Evolutionary conservation across 2,797 vertebrate species (phyloP).

Genomic region (Merluccius polli): DNA sequence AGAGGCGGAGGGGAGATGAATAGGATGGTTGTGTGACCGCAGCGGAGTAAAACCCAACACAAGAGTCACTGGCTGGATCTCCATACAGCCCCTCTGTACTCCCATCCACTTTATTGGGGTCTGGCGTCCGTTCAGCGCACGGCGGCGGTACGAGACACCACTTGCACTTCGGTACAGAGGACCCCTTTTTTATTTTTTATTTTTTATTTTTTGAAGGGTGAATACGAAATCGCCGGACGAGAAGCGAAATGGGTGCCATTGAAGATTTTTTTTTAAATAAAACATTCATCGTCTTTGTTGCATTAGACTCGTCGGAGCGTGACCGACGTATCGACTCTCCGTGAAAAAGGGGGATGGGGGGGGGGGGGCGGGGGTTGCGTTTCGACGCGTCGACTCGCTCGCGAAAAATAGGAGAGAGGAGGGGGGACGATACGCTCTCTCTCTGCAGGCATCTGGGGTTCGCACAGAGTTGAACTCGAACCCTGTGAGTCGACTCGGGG

Average conservation of each 20-base stretch:
- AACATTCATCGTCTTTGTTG: neutral
- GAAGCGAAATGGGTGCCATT: neutral
- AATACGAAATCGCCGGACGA: neutral
- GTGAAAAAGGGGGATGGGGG: too few relatives aligned
- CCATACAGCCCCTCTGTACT: conserved; percentile 11
- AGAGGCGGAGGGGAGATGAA: conserved; percentile 43
- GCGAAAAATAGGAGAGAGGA: too few relatives aligned
- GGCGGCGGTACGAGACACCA: too few relatives aligned
- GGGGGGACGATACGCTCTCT: too few relatives aligned
- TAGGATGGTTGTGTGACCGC: conserved; percentile 43
- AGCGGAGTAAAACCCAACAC: conserved; percentile 3
- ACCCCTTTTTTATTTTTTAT: neutral
- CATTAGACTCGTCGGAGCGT: neutral
- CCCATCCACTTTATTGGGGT: conserved; percentile 6
- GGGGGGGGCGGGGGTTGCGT: neutral
- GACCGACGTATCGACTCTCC: neutral
- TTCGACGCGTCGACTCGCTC: neutral
- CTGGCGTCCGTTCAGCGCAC: conserved; percentile 23
- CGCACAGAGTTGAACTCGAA: neutral
- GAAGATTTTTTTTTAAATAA: neutral
- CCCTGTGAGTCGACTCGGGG: neutral
- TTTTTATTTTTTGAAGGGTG: neutral
- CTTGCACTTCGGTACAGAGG: too few relatives aligned
- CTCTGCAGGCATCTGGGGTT: neutral
- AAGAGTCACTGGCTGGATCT: conserved; percentile 24